phyloP scores from a whole-genome alignment of 2,113 vertebrate genomes.

The Microcebus lehilahytsara region DNA sequence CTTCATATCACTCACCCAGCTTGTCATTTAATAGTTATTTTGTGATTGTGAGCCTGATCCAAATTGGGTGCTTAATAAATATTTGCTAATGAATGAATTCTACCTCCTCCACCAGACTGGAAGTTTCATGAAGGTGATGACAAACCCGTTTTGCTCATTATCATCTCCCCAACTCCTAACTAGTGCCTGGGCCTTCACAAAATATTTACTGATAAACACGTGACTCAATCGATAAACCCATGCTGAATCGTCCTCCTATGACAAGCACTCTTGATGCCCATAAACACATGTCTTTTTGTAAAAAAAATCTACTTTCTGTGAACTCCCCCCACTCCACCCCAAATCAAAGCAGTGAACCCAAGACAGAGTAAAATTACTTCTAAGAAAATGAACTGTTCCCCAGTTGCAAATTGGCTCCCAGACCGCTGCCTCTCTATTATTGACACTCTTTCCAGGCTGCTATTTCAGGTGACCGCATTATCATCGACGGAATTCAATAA shows the following conservation, averaged over 20 bases:
- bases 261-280: background rate
- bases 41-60: background rate
- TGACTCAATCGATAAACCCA: background rate
- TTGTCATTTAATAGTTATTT: background rate
- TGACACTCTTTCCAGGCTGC: slow-evolving; percentile 64
- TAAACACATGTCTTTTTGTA: background rate
- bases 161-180: background rate
- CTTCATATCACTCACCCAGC: background rate
- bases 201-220: background rate
- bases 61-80: background rate
- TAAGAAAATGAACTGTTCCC: slow-evolving; percentile 65
- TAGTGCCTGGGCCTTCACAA: background rate
- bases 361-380: slow-evolving; percentile 61
- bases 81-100: slow-evolving; percentile 23
- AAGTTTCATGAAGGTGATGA: background rate
- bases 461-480: slow-evolving; percentile 70
- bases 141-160: background rate
- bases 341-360: slow-evolving; percentile 59
- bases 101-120: background rate
- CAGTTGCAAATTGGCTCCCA: slow-evolving; percentile 41
- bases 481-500: slow-evolving; percentile 72
- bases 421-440: slow-evolving; percentile 37
- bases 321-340: background rate
- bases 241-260: background rate
- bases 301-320: slow-evolving; percentile 15